phyloP scores from a whole-genome alignment of 2,797 vertebrate genomes.

The Trematomus bernacchii region DNA sequence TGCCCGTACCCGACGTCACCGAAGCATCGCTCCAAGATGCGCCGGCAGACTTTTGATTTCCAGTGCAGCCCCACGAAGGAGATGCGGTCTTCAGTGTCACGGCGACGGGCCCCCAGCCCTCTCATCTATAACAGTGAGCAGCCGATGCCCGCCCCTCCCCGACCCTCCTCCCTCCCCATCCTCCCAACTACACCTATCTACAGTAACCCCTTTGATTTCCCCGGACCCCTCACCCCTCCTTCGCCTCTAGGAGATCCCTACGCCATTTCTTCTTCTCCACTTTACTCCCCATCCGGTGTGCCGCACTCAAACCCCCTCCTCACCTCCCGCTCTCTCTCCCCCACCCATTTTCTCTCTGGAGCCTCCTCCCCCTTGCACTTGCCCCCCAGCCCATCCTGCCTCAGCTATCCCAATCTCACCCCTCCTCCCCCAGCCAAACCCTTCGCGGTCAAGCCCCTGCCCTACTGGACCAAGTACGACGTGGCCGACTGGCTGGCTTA shows the following conservation, averaged over 20 bases:
- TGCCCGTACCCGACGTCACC: constrained; percentile 87
- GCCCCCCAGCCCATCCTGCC: constrained; percentile 82
- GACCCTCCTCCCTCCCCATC: constrained; percentile 87
- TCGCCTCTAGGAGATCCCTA: constrained; percentile 85
- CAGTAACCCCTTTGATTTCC: constrained; percentile 89
- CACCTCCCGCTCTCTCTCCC: constrained; percentile 89
- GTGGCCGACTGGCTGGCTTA: constrained; percentile 96
- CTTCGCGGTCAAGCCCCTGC: constrained; percentile 93
- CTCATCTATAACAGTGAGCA: constrained; percentile 91
- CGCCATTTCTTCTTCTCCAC: constrained; percentile 78
- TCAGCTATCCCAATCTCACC: constrained; percentile 84
- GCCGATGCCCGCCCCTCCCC: constrained; percentile 88
- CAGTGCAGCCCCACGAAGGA: constrained; percentile 82
- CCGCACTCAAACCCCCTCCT: constrained; percentile 78
- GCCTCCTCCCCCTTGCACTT: constrained; percentile 86
- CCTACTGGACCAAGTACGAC: constrained; percentile 97
- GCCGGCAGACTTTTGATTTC: constrained; percentile 85
- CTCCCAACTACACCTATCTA: constrained; percentile 87
- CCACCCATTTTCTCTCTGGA: constrained; percentile 88
- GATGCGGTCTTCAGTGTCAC: constrained; percentile 77
- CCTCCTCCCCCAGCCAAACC: constrained; percentile 90
- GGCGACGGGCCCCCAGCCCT: constrained; percentile 92
- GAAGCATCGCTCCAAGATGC: constrained; percentile 87
- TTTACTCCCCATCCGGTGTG: constrained; percentile 81
- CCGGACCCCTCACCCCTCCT: constrained; percentile 87